Percentiles rank a stretch among this genome's conserved stretches.
Conservation (phyloP, 2,113 vertebrate genomes). For the Notarius quadriscutis region DNA sequence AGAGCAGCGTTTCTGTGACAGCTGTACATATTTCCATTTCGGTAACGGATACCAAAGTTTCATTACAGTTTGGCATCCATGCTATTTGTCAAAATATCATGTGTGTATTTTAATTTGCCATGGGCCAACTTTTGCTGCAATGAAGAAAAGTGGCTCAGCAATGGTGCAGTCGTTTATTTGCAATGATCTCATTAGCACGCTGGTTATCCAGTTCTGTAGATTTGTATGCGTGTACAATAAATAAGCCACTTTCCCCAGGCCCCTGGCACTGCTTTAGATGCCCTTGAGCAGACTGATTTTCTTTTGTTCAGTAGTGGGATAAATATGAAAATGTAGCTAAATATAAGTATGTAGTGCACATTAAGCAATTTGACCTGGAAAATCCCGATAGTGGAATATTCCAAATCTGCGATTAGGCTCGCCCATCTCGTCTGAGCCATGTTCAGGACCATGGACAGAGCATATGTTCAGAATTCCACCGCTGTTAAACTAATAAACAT, state of each 20-base stretch:
- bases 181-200: not conserved
- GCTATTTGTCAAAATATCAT: not conserved
- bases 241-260: not conserved
- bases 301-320: not conserved
- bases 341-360: not conserved
- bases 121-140: not conserved
- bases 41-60: not conserved
- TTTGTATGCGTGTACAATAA: not conserved
- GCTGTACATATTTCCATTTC: not conserved
- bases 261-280: not conserved
- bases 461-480: not conserved
- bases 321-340: not conserved
- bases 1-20: too few species aligned
- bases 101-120: not conserved
- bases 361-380: conserved; percentile 25
- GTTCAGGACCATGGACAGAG: conserved; percentile 60
- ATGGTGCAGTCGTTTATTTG: not conserved
- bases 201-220: not conserved
- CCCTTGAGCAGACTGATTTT: not conserved
- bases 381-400: conserved; percentile 25
- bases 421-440: conserved; percentile 11
- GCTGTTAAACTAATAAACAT: not conserved
- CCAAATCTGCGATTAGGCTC: conserved; percentile 37
- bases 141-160: not conserved
- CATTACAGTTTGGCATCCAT: not conserved